Base-by-base conservation (phyloP, 2,888 invertebrate genomes). In the Oligia latruncula region DNA sequence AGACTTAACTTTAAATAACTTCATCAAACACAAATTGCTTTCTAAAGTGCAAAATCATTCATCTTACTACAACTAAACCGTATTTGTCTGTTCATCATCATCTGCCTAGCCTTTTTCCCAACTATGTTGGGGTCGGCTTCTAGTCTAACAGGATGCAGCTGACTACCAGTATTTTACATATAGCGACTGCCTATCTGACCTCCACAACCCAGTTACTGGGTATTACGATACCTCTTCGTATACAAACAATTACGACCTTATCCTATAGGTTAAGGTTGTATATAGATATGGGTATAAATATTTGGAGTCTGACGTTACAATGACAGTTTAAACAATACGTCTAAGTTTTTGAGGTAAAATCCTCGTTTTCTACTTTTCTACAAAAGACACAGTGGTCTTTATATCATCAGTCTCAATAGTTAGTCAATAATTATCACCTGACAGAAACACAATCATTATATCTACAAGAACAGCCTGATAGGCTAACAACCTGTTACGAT, bases 401-500 rank as follows among this genome's bases (percentile, higher is more conserved):
- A 4, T 65, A 62, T 70, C 58, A 29, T 0, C 29, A 71, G 6
- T 20, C 17, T 62, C 9, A 17, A 11, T 49, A 49, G 23, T 20
- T 58, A 83, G 9, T n/a, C 29, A 72, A 64, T 58, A 62, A 75
- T 85, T 83, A 83, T 73, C 72, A 75, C 72, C 49, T 78, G 15
- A 49, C 5, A 40, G 58, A 71, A 74, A 74, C 13, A 60, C 40
- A 43, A 66, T 55, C 0, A 75, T 75, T 67, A 74, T 11, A 20
- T 11, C 9, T 1, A 62, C 20, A 74, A 80, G n/a, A 82, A 62
- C 17, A 71, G 23, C 15, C 43, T 64, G 73, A 76, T 85, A 64
- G 72, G 52, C 64, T 86, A 83, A 74, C 60, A 83, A 83, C 43
- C 55, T 77, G 9, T 75, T 83, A 75, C 52, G 55, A 65, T 76